Percentiles rank a stretch among this genome's conserved stretches.
phyloP scores from a whole-genome alignment of 2,797 vertebrate species.

The Galaxias olidus region DNA sequence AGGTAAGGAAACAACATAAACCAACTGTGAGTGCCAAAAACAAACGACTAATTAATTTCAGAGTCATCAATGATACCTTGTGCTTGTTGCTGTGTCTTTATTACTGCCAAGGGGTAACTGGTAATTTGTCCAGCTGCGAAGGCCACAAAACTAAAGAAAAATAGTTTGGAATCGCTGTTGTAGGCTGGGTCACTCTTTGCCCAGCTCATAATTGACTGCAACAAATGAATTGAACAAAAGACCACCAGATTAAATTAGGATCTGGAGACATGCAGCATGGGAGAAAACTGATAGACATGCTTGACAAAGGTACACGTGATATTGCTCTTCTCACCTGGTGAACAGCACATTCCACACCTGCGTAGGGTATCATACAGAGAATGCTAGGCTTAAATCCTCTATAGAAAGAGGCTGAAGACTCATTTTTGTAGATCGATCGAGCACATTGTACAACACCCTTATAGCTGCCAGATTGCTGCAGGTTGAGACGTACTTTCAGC shows the following conservation, averaged over 20 bases:
- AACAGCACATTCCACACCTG: constrained; percentile 78
- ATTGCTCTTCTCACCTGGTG: constrained; percentile 76
- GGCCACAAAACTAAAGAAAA: constrained; percentile 78
- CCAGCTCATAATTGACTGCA: constrained; percentile 77
- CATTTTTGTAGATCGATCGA: constrained; percentile 65
- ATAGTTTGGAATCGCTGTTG: constrained; percentile 71
- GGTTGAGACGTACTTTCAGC: constrained; percentile 77
- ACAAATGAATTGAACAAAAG: constrained; percentile 2
- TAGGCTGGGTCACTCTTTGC: constrained; percentile 64
- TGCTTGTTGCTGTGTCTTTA: constrained; percentile 77
- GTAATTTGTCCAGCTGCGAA: constrained; percentile 74
- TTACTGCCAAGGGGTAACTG: constrained; percentile 77
- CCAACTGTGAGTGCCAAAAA: not conserved
- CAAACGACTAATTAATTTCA: not conserved
- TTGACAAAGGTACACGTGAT: too few relatives aligned
- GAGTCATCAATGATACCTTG: constrained; percentile 56
- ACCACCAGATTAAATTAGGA: not conserved
- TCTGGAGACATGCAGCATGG: too few relatives aligned
- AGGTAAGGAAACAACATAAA: constrained; percentile 35
- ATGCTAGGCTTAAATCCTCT: constrained; percentile 78
- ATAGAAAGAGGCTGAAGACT: constrained; percentile 73
- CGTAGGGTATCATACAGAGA: constrained; percentile 79
- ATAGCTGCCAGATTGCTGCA: constrained; percentile 65
- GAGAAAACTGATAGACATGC: too few relatives aligned
- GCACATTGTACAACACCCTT: constrained; percentile 63